Conservation (phyloP, 2,113 vertebrate species). For the Agelaius tricolor region DNA sequence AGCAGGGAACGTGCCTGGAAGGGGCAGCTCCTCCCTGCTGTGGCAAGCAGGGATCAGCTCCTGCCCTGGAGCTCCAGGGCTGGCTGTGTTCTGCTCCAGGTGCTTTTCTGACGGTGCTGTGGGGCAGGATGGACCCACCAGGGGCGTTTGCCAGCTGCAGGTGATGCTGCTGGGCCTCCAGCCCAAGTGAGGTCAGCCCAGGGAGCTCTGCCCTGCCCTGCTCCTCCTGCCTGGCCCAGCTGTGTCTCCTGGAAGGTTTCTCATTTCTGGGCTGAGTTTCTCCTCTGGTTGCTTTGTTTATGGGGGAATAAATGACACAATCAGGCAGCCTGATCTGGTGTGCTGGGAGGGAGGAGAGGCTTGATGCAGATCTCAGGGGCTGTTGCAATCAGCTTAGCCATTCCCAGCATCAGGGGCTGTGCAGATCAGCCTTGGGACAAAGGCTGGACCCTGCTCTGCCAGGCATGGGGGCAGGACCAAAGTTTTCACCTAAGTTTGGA, state of each 20-base stretch:
- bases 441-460: neutral
- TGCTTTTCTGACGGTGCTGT: neutral
- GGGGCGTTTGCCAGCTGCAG: neutral
- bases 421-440: neutral
- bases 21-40: neutral
- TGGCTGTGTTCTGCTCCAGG: neutral
- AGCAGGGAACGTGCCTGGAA: neutral
- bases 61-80: neutral
- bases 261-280: conserved; percentile 4
- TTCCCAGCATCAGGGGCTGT: conserved; percentile 6
- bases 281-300: conserved; percentile 22
- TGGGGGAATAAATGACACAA: conserved; percentile 5
- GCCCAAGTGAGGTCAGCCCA: neutral
- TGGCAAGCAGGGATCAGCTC: neutral
- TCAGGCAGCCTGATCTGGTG: neutral
- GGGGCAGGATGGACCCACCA: neutral
- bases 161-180: neutral
- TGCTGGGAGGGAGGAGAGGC: neutral
- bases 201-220: neutral
- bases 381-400: neutral
- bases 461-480: fast-evolving
- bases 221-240: neutral
- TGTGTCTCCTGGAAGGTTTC: neutral
- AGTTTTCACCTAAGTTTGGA: neutral
- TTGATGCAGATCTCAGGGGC: neutral